Conservation (phyloP, 2,113 vertebrate species). For the Bettongia penicillata region DNA sequence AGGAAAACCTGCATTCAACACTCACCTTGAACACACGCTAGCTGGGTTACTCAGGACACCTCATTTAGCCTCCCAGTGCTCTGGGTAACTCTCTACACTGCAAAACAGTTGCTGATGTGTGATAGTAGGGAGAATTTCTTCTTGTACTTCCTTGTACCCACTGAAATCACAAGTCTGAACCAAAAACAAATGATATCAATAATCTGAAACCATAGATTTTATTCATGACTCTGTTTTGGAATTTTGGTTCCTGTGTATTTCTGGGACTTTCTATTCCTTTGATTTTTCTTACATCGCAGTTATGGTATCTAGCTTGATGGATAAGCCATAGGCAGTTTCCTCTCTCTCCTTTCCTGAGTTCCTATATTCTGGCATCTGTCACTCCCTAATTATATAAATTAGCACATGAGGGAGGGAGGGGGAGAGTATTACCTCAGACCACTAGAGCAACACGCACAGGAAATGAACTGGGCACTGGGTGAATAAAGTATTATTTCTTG, state of each 20-base stretch:
- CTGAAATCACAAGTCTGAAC: not conserved
- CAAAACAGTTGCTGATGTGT: not conserved
- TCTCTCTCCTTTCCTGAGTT: not conserved
- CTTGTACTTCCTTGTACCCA: not conserved
- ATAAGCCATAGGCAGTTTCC: not conserved
- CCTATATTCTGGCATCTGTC: not conserved
- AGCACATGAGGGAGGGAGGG: not conserved
- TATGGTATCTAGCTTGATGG: not conserved
- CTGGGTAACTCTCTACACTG: not conserved
- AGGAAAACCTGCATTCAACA: not conserved
- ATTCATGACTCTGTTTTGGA: not conserved
- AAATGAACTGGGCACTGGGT: not conserved
- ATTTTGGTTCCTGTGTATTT: not conserved
- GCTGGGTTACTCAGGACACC: not conserved
- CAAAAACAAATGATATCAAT: not conserved
- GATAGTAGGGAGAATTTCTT: not conserved
- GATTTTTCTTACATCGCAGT: not conserved
- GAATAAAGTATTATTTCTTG: slow-evolving; percentile 9
- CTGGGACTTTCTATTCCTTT: not conserved
- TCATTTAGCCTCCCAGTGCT: not conserved
- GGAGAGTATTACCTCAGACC: not conserved
- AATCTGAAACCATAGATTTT: not conserved
- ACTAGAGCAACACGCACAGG: not conserved
- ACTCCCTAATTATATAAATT: not conserved
- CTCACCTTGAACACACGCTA: not conserved